These are phyloP conservation scores for Paramormyrops kingsleyae DNA, from an alignment of 2,113 vertebrate genomes.

Conservation along the genomic window DNA sequence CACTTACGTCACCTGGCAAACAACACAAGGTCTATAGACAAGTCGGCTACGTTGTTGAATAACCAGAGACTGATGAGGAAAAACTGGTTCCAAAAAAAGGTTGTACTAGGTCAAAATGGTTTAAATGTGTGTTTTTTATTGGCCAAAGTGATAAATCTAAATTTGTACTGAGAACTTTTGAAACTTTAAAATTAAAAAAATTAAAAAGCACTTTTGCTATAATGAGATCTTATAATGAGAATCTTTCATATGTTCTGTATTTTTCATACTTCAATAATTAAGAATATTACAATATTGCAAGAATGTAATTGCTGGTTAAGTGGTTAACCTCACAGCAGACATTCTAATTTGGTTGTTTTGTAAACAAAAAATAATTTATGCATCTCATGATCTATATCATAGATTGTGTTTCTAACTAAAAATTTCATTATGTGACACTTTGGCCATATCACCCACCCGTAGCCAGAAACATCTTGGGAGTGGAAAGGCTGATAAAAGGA, in stretches of 20 bases:
- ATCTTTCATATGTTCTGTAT: neutral
- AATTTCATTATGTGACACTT: neutral
- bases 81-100: neutral
- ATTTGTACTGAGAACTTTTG: neutral
- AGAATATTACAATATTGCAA: neutral
- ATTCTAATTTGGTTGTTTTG: neutral
- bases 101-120: neutral
- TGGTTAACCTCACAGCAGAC: neutral
- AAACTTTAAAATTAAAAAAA: neutral
- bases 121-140: neutral
- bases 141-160: neutral
- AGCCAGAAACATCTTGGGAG: neutral
- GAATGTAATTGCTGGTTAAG: neutral
- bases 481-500: neutral
- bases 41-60: neutral
- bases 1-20: neutral
- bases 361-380: neutral
- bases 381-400: neutral
- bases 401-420: neutral
- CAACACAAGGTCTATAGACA: neutral
- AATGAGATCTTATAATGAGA: neutral
- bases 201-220: neutral
- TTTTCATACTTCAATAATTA: neutral
- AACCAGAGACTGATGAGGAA: neutral
- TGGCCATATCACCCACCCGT: neutral